phyloP scores from a whole-genome alignment of 2,888 invertebrate species.

The Parasteatoda lunata region DNA sequence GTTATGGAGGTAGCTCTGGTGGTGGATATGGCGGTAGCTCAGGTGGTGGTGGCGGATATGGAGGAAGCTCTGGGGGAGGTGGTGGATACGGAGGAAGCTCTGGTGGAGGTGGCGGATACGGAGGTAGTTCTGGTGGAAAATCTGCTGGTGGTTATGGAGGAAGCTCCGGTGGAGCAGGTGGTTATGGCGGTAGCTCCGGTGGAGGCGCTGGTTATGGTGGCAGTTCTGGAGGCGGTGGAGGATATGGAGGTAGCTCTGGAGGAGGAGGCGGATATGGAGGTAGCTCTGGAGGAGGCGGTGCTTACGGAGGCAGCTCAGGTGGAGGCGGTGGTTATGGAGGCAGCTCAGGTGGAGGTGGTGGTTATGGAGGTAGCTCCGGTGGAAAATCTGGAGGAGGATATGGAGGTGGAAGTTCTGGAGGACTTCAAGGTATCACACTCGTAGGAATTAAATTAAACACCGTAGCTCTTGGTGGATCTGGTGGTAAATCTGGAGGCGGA shows the following conservation, averaged over 20 bases:
- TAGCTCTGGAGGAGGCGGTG: constrained; percentile 41
- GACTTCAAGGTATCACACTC: constrained; percentile 59
- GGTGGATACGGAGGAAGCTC: constrained; percentile 27
- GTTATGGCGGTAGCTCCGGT: constrained; percentile 30
- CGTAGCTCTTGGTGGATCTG: constrained; percentile 48
- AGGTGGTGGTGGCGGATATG: constrained; percentile 45
- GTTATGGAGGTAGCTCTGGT: constrained; percentile 41
- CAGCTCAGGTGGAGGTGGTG: constrained; percentile 27
- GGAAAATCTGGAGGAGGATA: constrained; percentile 49
- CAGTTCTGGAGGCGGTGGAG: constrained; percentile 18
- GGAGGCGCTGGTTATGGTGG: constrained; percentile 23
- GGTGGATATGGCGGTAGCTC: constrained; percentile 32
- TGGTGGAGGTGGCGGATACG: constrained; percentile 37
- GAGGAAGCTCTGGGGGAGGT: constrained; percentile 30
- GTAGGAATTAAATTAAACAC: constrained; percentile 65
- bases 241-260: constrained; percentile 27
- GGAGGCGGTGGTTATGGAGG: constrained; percentile 45
- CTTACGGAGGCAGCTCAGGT: constrained; percentile 26
- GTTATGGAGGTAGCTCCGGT: constrained; percentile 34
- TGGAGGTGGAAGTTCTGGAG: constrained; percentile 28
- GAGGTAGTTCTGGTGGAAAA: constrained; percentile 38
- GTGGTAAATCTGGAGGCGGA: constrained; percentile 37
- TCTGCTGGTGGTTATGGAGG: constrained; percentile 43
- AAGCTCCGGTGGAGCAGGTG: constrained; percentile 15
- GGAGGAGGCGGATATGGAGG: constrained; percentile 48